These are phyloP conservation scores for Cantharis rustica DNA, from an alignment of 2,888 invertebrate species.

Conservation along the genomic window DNA sequence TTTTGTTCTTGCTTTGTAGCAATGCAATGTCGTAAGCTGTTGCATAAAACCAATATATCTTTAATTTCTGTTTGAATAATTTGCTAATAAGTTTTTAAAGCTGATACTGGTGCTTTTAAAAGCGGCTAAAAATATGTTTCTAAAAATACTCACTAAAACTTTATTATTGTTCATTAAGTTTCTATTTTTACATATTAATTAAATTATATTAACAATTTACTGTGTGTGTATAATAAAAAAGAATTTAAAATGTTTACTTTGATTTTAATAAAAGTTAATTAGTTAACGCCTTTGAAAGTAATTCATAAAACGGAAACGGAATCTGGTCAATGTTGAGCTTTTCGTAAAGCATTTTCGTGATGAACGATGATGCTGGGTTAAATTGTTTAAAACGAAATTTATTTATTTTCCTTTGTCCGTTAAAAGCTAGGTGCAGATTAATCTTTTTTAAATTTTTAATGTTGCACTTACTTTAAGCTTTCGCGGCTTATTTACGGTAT, in stretches of 20 bases:
- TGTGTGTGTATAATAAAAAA: neutral
- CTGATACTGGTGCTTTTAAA: neutral
- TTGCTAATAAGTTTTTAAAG: neutral
- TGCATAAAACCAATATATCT: neutral
- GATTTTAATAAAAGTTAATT: neutral
- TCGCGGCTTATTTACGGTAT: neutral
- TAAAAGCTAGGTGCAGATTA: neutral
- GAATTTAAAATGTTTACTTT: neutral
- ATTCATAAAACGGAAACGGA: neutral
- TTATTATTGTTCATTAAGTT: neutral
- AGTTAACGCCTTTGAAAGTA: neutral
- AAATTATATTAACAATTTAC: neutral
- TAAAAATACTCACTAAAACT: neutral
- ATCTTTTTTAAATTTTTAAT: neutral
- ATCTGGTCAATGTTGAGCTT: neutral
- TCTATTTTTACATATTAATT: neutral
- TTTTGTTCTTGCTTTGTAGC: neutral
- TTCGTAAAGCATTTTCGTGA: neutral
- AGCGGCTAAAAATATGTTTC: neutral
- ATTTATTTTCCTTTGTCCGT: neutral
- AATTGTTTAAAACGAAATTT: neutral
- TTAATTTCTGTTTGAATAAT: neutral
- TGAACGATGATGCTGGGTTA: neutral
- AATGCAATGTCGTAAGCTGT: neutral
- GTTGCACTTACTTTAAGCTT: neutral